Base-by-base conservation (phyloP, 2,797 vertebrate species). In the Spea hammondii region DNA sequence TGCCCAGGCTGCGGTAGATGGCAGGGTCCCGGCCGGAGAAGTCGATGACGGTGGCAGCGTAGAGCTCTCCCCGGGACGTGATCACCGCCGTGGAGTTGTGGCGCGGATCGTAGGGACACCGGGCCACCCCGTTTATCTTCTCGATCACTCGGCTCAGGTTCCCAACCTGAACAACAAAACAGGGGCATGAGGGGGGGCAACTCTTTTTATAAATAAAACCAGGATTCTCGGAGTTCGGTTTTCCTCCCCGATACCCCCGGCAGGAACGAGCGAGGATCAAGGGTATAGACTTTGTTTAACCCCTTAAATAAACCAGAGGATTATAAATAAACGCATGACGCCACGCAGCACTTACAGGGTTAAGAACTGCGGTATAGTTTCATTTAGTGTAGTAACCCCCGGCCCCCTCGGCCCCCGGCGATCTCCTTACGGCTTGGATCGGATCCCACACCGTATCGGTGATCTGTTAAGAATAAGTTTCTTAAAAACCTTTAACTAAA, bases 31-130 rank as follows among this genome's bases (percentile, higher is more conserved):
- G 93, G 45, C 97, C 97, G 0, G 97, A 99, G 92, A 99, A 99
- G 92, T 99, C 97, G 13, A 99, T 99, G 86, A 98, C 97, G 0
- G 97, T 99, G 75, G 97, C 97, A 0, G 97, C 97, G 0, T 98
- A 99, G 70, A 99, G 93, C 85, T 98, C 97, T 11, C 97, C 97
- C 48, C 90, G 95, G 84, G 96, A 95, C 10, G 97, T 98, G 88
- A 99, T 95, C 89, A 99, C 95, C 0, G 97, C 96, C 0, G 97
- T 99, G 59, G 97, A 98, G 90, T 99, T 99, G 88, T 99, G 97
- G 0, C 95, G 95, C 0, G 97, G 97, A 86, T 99, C 97, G 0
- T 99, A 99, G 0, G 97, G 97, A 84, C 97, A 99, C 71, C 97
- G 95, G 0, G 97, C 97, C 84, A 98, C 96, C 0, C 97, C 97